A percentile compares a stretch with the other conserved stretches of the same genome.
Evolutionary conservation across 1,140 invertebrate genomes (phyloP).

Genomic region (Cheumatopsyche charites): DNA sequence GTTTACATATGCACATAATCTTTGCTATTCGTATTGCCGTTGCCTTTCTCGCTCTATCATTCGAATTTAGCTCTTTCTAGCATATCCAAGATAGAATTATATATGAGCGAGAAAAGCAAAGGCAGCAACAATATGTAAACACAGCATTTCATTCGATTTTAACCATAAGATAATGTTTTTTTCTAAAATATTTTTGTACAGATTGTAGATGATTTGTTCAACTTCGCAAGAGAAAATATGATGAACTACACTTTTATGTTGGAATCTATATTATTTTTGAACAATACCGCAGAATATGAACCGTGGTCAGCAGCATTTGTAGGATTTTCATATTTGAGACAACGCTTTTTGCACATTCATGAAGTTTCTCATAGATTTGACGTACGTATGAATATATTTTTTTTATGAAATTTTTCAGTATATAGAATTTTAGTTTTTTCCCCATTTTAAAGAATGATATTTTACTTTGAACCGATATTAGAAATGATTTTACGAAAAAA

Average conservation of each 20-base stretch:
- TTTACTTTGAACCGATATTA: too few relatives aligned
- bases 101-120: too few relatives aligned
- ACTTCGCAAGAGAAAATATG: slow-evolving; percentile 61
- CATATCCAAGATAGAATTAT: too few relatives aligned
- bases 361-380: neutral
- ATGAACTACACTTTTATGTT: slow-evolving; percentile 62
- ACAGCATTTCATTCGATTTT: too few relatives aligned
- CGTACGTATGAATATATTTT: neutral
- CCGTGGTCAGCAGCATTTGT: slow-evolving; percentile 71
- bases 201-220: slow-evolving; percentile 82
- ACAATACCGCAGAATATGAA: slow-evolving; percentile 67
- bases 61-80: too few relatives aligned
- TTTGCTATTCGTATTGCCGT: neutral
- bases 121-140: too few relatives aligned
- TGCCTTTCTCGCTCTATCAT: too few relatives aligned
- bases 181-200: too few relatives aligned
- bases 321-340: slow-evolving; percentile 58
- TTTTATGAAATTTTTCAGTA: neutral
- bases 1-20: neutral
- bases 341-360: slow-evolving; percentile 48
- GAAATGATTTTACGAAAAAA: too few relatives aligned
- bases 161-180: too few relatives aligned
- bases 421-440: neutral
- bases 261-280: slow-evolving; percentile 66
- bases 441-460: neutral